These are phyloP conservation scores for Pempheris klunzingeri DNA, from an alignment of 2,797 vertebrate genomes.

Conservation along the genomic window DNA sequence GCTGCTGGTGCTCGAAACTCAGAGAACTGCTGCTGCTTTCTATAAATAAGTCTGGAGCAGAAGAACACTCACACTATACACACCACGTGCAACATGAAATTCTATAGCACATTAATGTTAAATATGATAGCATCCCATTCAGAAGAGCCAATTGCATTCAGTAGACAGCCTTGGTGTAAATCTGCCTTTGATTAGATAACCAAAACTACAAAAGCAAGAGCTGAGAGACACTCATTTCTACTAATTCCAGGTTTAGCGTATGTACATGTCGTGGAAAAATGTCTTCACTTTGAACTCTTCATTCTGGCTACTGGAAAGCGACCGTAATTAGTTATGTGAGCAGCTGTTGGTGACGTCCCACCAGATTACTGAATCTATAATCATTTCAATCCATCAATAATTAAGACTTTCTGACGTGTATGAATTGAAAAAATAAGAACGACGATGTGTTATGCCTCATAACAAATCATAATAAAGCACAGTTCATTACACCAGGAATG, in stretches of 20 bases:
- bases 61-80: conserved; percentile 13
- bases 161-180: no score
- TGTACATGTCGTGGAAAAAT: conserved; percentile 22
- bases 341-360: conserved; percentile 45
- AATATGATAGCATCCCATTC: background rate
- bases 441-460: conserved; percentile 55
- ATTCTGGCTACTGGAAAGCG: conserved; percentile 25
- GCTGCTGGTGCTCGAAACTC: conserved; percentile 17
- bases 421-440: conserved; percentile 68
- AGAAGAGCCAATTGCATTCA: background rate
- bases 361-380: conserved; percentile 37
- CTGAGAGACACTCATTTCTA: conserved; percentile 3
- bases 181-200: conserved; percentile 24
- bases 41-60: conserved; percentile 10
- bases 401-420: conserved; percentile 66
- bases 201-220: conserved; percentile 3
- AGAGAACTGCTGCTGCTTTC: conserved; percentile 16
- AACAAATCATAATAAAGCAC: conserved; percentile 76
- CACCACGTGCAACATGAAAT: conserved; percentile 13
- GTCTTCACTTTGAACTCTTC: conserved; percentile 33
- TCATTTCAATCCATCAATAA: conserved; percentile 65
- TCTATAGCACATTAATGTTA: background rate
- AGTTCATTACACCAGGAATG: conserved; percentile 72
- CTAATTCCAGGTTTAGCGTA: conserved; percentile 28
- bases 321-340: conserved; percentile 16